Evolutionary conservation across 2,113 vertebrate species (phyloP), one percentile per base, ranked within the genome.

Genomic region (Cyanocitta stelleri): DNA sequence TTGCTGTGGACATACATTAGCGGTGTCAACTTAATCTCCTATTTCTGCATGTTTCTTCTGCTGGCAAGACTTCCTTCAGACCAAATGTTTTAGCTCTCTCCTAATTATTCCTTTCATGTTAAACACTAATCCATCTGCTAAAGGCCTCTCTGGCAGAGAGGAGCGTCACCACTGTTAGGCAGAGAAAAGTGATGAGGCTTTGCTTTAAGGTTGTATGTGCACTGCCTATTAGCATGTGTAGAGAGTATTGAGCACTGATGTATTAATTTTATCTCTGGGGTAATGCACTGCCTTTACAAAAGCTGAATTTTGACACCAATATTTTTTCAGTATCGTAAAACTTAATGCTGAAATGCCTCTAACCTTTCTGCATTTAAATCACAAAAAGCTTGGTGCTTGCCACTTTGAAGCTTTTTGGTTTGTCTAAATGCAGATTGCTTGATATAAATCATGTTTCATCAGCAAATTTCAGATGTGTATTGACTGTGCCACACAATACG

Each of bases 41-140:
- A 5, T 95, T 97, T 97, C 98, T 98, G 98, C 98, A 99, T 98
- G 98, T 97, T 94, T 96, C 97, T 97, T 97, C 96, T 96, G 96
- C 96, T 97, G 97, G 96, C 95, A 82, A 94, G 97, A 97, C 96
- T 95, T 96, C 95, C 96, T 96, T 96, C 93, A 89, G 95, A 95
- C 85, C 94, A 74, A 95, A 89, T 69, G 96, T 97, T 95, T 88
- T 97, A 97, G 77, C 96, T 95, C 96, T 95, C 59, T 97, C 85
- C 90, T 97, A 92, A 97, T 93, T 91, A 89, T 77, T 94, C 94
- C 90, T 97, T 97, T 95, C 96, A 15, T 96, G 55, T 97, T 97
- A 96, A 97, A 91, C 96, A 97, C 97, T 98, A 97, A 98, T 97
- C 98, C 98, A 97, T 98, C 97, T 97, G 97, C 97, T 97, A 97